phyloP scores from a whole-genome alignment of 1,140 invertebrate species.

The Pogonognathellus flavescens region DNA sequence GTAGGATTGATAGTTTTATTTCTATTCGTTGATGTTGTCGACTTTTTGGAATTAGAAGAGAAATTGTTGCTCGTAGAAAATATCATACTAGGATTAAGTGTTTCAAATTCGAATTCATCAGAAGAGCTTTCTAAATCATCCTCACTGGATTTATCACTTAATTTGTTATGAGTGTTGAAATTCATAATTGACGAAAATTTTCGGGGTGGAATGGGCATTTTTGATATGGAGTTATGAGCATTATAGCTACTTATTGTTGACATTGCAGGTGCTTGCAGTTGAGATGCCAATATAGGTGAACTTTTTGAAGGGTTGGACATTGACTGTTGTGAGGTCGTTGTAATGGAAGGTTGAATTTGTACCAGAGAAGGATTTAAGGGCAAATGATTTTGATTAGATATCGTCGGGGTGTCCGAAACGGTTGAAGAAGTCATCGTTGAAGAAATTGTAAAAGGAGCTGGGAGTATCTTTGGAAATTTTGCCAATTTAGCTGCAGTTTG shows the following conservation, averaged over 20 bases:
- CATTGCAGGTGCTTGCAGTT: conserved; percentile 61
- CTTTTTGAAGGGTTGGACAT: conserved; percentile 58
- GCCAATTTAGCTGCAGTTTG: conserved; percentile 61
- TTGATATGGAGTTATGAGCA: conserved; percentile 40
- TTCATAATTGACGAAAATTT: conserved; percentile 53
- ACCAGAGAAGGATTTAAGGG: conserved; percentile 1
- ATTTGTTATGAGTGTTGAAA: conserved; percentile 36
- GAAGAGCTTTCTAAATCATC: conserved; percentile 64
- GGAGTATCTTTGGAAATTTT: conserved; percentile 63
- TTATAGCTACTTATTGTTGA: conserved; percentile 22
- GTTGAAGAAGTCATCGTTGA: not conserved
- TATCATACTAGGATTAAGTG: conserved; percentile 65
- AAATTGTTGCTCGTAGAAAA: conserved; percentile 43
- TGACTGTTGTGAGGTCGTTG: conserved; percentile 2
- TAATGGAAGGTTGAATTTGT: conserved; percentile 46
- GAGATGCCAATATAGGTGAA: conserved; percentile 66
- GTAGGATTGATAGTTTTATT: not conserved
- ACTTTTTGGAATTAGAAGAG: conserved; percentile 4
- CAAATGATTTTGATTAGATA: conserved; percentile 33
- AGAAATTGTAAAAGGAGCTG: conserved; percentile 41
- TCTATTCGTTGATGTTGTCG: not conserved
- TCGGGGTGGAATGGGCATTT: not conserved
- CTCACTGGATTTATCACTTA: conserved; percentile 50
- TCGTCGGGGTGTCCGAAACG: not conserved
- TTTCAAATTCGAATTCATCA: conserved; percentile 65